Base-by-base conservation (phyloP, 92 coral and sea anemone genomes). In the Montipora capitata region DNA sequence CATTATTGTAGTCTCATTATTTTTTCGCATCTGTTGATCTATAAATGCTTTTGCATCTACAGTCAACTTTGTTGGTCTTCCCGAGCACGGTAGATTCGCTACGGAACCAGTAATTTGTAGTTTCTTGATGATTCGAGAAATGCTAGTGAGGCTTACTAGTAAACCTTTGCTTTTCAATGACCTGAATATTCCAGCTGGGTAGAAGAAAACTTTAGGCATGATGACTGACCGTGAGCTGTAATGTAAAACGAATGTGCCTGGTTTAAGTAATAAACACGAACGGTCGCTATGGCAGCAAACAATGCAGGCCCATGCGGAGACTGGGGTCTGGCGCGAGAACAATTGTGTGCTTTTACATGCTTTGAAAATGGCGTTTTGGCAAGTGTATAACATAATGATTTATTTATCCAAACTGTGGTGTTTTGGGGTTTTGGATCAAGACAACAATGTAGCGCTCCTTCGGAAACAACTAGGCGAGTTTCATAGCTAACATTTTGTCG, bases 61-160 rank as follows among this genome's bases (percentile, higher is more conserved):
- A 15, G 86, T 51, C 5, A 87, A 16, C 79, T 68, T 87, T 62
- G 76, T 43, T 69, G 79, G 91, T 87, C 80, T 51, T 4, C 87
- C 90, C 9, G 78, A 38, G 72, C 65, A 3, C 44, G 74, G 74
- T 6, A 85, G 66, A 17, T 49, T 66, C 10, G 12, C 52, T 11
- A 66, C 54, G 0, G 84, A 85, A 6, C 76, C 65, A 52, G 84
- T 27, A 27, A 27, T 27, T 13, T 44, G 6, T 5, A 59, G 40
- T 49, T 76, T 85, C 42, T 75, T 64, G 61, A 77, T 58, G 16
- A 85, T 77, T 13, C 84, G 45, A 44, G 63, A 38, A 49, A 85
- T 67, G 44, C 75, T 76, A 35, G 61, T 40, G 44, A 76, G 68
- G 65, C 89, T 85, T 51, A 77, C 65, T 10, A 38, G 63, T 14